Base-by-base conservation (phyloP, 2,113 vertebrate genomes). In the Periophthalmodon schlosseri region DNA sequence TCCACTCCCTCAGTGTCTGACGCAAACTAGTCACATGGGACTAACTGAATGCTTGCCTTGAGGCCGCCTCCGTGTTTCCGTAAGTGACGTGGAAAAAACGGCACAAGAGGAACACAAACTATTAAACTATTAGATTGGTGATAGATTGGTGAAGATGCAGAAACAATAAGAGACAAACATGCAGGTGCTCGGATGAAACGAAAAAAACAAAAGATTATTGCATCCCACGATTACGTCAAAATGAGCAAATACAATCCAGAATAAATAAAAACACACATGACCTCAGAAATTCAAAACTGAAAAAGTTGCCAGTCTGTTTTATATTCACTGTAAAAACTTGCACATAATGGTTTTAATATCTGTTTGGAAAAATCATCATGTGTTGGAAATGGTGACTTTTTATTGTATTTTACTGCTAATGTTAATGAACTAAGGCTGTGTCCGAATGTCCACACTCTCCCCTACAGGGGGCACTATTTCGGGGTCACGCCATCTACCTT, bases 11-110 rank as follows among this genome's bases (percentile, higher is more conserved):
- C 68, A n/a, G 23, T 79, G 82, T 81, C 80, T 89, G 82, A 78
- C 68, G 80, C 77, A 90, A 91, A 93, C 84, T 71, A 91, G 87
- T 77, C 64, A 83, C 82, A 90, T 89, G 83, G 83, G 86, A 75
- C 16, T 46, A 92, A 89, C 58, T 88, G 72, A 87, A 88, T 90
- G 85, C 87, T 84, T 86, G 82, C 90, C 90, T 83, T 84, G 74
- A 90, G 87, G 86, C 80, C 82, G 83, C 79, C 77, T 77, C 80
- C 66, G 68, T 77, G 78, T 78, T 28, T 23, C 57, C 57, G 14
- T 60, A 28, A 60, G 57, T 60, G 57, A 60, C 4, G 57, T 28
- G 57, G 57, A 15, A 28, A 60, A 58, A 58, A 5, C 0, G 12
- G 14, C 5, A 6, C 4, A 8, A 1, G 7, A 7, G 9, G 52